Percentiles rank a stretch among this genome's conserved stretches.
Conservation (phyloP, 2,888 invertebrate species). For the Pimpla rufipes region DNA sequence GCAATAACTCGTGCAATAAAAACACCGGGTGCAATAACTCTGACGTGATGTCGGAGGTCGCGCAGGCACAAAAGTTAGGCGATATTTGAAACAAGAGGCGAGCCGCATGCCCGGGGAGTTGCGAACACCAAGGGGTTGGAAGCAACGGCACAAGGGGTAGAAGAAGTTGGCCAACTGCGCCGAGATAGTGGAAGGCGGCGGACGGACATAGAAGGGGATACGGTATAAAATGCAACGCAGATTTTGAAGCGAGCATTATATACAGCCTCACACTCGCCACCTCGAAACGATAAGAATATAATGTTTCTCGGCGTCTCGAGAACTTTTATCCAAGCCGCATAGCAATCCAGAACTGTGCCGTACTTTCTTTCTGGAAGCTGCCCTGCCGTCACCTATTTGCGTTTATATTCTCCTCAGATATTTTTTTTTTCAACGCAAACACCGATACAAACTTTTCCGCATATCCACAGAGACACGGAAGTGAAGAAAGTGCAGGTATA, state of each 20-base stretch:
- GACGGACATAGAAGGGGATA: constrained; percentile 23
- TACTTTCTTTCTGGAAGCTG: constrained; percentile 48
- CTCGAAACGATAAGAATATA: constrained; percentile 77
- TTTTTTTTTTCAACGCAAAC: constrained; percentile 41
- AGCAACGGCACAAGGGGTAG: constrained; percentile 45
- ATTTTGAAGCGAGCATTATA: constrained; percentile 47
- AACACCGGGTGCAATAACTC: constrained; percentile 79
- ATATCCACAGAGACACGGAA: constrained; percentile 27
- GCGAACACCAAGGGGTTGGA: constrained; percentile 39
- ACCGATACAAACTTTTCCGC: constrained; percentile 60
- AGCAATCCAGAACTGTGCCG: constrained; percentile 62
- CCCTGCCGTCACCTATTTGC: constrained; percentile 37
- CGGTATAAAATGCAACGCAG: constrained; percentile 38
- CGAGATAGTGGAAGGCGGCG: constrained; percentile 64
- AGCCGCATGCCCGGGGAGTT: constrained; percentile 5
- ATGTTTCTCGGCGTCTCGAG: constrained; percentile 69
- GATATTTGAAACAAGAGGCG: constrained; percentile 76
- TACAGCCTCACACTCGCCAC: constrained; percentile 37
- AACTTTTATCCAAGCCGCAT: constrained; percentile 67
- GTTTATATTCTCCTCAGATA: constrained; percentile 51
- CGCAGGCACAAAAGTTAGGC: constrained; percentile 64
- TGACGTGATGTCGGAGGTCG: constrained; percentile 55
- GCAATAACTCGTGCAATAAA: constrained; percentile 82
- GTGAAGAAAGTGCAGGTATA: constrained; percentile 34
- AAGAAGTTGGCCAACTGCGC: constrained; percentile 60